Evolutionary conservation across 2,888 invertebrate species (phyloP).

Genomic region (Pogonocherus hispidulus): DNA sequence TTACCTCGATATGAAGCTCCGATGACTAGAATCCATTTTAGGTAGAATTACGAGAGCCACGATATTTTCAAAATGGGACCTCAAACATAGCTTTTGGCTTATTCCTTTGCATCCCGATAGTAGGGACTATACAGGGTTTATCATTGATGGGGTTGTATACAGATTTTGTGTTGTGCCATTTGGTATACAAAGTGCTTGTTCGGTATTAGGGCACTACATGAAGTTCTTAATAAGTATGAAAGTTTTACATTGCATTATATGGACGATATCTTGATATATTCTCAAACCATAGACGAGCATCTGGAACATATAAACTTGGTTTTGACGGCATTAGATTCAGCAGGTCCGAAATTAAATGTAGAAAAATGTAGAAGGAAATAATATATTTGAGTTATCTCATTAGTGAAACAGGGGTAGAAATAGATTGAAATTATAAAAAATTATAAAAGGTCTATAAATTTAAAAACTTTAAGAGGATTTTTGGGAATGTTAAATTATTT

Average conservation of each 20-base stretch:
- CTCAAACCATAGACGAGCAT: slow-evolving; percentile 6
- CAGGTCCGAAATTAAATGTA: slow-evolving; percentile 27
- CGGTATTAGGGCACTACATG: neutral
- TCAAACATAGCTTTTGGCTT: too few relatives aligned
- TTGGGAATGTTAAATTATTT: slow-evolving; percentile 32
- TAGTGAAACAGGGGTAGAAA: slow-evolving; percentile 7
- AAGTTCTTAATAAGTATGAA: slow-evolving; percentile 11
- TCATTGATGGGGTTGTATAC: slow-evolving; percentile 7
- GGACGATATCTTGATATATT: slow-evolving; percentile 27
- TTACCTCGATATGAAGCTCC: too few relatives aligned
- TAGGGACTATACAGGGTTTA: slow-evolving; percentile 16
- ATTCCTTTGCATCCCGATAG: too few relatives aligned
- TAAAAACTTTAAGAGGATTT: slow-evolving; percentile 32
- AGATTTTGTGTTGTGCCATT: slow-evolving; percentile 17
- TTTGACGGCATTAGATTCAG: slow-evolving; percentile 19
- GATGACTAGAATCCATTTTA: too few relatives aligned
- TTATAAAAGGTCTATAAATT: slow-evolving; percentile 18
- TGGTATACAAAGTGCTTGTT: slow-evolving; percentile 11
- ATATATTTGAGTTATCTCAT: slow-evolving; percentile 25
- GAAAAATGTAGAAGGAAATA: slow-evolving; percentile 28
- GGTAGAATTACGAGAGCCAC: too few relatives aligned
- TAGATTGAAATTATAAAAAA: slow-evolving; percentile 21
- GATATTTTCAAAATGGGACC: too few relatives aligned
- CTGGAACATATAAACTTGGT: slow-evolving; percentile 6
- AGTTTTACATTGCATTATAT: slow-evolving; percentile 23